These are phyloP conservation scores for Uria aalge DNA, from an alignment of 2,113 vertebrate genomes.

Conservation along the genomic window DNA sequence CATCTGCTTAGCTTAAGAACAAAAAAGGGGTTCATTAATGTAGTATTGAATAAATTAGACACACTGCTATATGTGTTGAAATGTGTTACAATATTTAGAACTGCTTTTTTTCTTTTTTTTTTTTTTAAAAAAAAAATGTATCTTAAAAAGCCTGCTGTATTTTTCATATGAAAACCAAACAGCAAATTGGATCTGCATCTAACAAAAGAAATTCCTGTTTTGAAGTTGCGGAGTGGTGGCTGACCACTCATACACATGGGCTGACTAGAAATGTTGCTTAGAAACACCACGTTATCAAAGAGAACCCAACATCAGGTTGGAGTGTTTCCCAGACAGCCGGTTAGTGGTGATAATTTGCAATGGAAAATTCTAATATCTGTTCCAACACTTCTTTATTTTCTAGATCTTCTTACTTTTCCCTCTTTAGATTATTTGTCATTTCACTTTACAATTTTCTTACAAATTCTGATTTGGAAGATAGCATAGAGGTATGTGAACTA, in stretches of 20 bases:
- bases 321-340: constrained; percentile 69
- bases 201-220: constrained; percentile 32
- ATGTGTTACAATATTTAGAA: background rate
- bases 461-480: background rate
- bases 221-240: constrained; percentile 40
- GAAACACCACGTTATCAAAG: constrained; percentile 69
- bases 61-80: background rate
- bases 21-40: constrained; percentile 17
- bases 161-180: constrained; percentile 26
- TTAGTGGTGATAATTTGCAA: constrained; percentile 68
- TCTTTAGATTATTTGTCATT: constrained; percentile 33
- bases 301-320: constrained; percentile 68
- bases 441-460: background rate
- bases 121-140: background rate
- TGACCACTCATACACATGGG: constrained; percentile 37
- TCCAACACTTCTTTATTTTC: constrained; percentile 66
- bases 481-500: background rate
- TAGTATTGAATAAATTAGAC: background rate
- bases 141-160: constrained; percentile 41
- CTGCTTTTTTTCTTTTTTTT: background rate
- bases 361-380: constrained; percentile 70
- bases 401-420: constrained; percentile 48
- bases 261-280: constrained; percentile 54
- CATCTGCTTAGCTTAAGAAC: constrained; percentile 43
- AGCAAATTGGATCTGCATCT: constrained; percentile 40